Conservation (phyloP, 2,797 vertebrate species). For the Stomatorhinus walkeri region DNA sequence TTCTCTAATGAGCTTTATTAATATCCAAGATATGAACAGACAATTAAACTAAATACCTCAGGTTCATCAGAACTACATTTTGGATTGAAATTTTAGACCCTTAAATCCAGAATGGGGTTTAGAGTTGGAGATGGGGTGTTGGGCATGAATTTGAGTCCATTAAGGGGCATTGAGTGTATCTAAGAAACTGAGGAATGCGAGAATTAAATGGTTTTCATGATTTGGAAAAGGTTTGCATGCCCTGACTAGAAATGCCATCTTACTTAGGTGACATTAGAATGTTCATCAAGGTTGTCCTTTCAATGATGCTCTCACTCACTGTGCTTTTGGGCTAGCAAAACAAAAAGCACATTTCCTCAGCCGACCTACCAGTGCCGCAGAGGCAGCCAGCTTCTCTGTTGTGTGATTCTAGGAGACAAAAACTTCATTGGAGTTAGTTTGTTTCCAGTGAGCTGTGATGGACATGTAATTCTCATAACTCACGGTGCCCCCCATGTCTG, state of each 20-base stretch:
- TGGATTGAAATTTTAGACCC: neutral
- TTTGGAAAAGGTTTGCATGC: neutral
- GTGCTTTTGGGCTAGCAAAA: neutral
- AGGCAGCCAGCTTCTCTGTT: neutral
- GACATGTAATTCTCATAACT: neutral
- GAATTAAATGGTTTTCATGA: neutral
- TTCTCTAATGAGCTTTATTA: neutral
- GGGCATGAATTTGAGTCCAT: neutral
- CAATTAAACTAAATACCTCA: neutral
- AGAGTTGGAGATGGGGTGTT: neutral
- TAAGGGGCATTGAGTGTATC: neutral
- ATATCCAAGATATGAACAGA: neutral
- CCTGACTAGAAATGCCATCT: neutral
- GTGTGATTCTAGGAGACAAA: neutral
- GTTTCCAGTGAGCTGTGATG: neutral
- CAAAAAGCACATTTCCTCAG: neutral
- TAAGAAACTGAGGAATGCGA: neutral
- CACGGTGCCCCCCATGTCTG: neutral
- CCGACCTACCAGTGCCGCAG: neutral
- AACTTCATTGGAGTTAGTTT: neutral
- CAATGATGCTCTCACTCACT: neutral
- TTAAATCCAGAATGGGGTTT: neutral
- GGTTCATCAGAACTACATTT: neutral
- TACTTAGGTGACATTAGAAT: neutral
- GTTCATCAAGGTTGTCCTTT: neutral